These are phyloP conservation scores for Cercopithecus hamlyni DNA, from an alignment of 2,797 vertebrate genomes.

Conservation along the genomic window DNA sequence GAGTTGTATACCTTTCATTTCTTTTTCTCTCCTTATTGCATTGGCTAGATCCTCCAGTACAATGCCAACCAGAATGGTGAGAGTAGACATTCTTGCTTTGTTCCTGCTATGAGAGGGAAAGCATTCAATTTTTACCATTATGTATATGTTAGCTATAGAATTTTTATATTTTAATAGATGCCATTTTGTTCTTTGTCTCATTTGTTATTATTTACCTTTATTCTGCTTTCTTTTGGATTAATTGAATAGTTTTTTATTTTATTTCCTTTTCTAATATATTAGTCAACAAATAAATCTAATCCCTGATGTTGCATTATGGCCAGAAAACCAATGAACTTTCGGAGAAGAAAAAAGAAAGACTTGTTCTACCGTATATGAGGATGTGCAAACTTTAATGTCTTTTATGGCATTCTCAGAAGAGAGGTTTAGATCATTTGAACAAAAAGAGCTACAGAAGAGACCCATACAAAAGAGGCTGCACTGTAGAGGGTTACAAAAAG, in stretches of 20 bases:
- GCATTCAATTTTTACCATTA: background rate
- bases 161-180: background rate
- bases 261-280: background rate
- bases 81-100: background rate
- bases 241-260: background rate
- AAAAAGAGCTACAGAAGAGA: background rate
- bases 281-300: background rate
- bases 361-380: background rate
- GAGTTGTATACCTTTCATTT: background rate
- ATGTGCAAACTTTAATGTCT: background rate
- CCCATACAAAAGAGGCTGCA: background rate
- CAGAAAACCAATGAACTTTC: slow-evolving; percentile 1
- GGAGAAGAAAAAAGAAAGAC: background rate
- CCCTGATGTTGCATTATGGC: background rate
- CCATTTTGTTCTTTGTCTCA: background rate
- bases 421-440: background rate
- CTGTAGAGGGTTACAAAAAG: background rate
- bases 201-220: background rate
- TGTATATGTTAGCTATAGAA: background rate
- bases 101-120: background rate
- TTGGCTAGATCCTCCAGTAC: background rate
- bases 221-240: background rate
- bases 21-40: background rate
- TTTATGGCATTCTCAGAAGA: background rate
- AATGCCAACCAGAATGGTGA: background rate